phyloP scores from a whole-genome alignment of 2,797 vertebrate species.

The Columba guinea region DNA sequence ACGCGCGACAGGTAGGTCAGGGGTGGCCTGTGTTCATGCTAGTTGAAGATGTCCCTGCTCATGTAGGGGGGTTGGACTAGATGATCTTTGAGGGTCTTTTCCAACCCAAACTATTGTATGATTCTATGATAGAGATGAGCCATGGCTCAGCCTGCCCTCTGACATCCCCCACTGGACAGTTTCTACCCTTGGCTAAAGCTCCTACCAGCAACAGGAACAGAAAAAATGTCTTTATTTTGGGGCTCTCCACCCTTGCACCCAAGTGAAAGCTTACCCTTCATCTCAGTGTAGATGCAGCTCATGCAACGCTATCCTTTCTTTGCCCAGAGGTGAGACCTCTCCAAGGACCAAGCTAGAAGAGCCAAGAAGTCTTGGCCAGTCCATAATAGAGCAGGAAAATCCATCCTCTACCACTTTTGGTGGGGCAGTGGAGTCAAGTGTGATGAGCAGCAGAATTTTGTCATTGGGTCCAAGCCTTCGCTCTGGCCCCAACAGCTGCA shows the following conservation, averaged over 20 bases:
- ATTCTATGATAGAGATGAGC: neutral
- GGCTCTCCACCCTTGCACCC: neutral
- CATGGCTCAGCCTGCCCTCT: neutral
- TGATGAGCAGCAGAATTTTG: neutral
- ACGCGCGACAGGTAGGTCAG: too few species aligned
- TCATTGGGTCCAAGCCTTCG: neutral
- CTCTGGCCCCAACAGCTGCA: conserved; percentile 21
- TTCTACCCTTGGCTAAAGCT: neutral
- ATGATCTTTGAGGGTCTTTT: too few species aligned
- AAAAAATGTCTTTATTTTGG: neutral
- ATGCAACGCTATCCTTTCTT: neutral
- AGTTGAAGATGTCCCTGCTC: too few species aligned
- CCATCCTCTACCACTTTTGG: neutral
- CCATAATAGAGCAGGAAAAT: neutral
- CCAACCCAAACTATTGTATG: too few species aligned
- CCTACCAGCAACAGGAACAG: neutral
- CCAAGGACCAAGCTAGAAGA: neutral
- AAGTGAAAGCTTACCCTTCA: neutral
- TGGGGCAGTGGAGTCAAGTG: neutral
- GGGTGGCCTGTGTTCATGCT: too few species aligned
- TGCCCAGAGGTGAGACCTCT: neutral
- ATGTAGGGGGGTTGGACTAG: too few species aligned
- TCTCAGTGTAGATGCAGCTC: neutral
- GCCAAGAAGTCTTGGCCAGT: neutral
- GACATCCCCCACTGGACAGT: fast-evolving